Evolutionary conservation across 2,888 invertebrate genomes (phyloP).

Genomic region (Crepidodera aurea): DNA sequence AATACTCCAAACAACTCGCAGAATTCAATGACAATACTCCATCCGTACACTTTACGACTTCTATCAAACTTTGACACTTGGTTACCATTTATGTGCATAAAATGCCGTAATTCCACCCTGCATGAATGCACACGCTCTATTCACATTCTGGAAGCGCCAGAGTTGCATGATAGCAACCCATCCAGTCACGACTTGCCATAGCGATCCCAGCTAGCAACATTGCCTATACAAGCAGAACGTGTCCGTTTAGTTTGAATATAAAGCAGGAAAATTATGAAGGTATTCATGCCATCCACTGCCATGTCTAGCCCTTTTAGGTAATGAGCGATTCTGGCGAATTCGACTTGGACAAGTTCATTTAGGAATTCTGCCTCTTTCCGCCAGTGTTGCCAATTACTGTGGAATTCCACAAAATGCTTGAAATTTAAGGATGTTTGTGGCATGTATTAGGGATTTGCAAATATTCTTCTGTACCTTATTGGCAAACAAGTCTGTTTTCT

Average conservation of each 20-base stretch:
- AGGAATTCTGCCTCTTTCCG: neutral
- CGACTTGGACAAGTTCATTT: constrained; percentile 5
- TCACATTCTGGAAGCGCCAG: constrained; percentile 19
- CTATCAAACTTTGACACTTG: constrained; percentile 6
- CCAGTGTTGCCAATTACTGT: no score
- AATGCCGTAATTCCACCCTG: constrained; percentile 5
- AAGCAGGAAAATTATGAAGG: constrained; percentile 33
- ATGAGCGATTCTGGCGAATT: constrained; percentile 9
- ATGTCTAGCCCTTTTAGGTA: constrained; percentile 24
- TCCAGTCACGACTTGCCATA: constrained; percentile 9
- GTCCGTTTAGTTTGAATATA: constrained; percentile 48
- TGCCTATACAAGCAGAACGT: constrained; percentile 45
- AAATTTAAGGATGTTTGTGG: no score
- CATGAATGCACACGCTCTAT: constrained; percentile 16
- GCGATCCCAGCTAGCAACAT: constrained; percentile 15
- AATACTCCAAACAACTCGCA: no score
- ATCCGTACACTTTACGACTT: neutral
- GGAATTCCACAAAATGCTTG: no score
- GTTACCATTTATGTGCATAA: constrained; percentile 11
- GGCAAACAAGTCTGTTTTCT: no score
- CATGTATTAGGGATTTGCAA: no score
- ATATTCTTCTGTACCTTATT: no score
- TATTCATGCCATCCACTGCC: constrained; percentile 20
- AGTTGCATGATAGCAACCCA: constrained; percentile 30
- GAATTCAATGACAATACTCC: no score